Conservation (phyloP, 2,888 invertebrate genomes). For the Patella caerulea region DNA sequence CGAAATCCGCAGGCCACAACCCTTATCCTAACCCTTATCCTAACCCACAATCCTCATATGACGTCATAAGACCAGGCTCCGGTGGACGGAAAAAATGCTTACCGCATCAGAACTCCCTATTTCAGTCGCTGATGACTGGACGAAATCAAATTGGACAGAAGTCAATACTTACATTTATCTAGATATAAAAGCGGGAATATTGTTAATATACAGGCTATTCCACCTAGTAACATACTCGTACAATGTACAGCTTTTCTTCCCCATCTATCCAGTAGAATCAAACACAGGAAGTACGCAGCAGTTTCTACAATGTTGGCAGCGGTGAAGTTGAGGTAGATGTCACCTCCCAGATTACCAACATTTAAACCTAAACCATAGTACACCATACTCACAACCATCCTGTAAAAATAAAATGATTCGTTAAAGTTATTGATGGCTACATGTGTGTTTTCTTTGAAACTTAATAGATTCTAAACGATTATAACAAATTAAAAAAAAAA, state of each 20-base stretch:
- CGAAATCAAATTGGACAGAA: too few species aligned
- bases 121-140: too few species aligned
- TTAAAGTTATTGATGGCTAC: not conserved
- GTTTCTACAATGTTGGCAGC: constrained; percentile 55
- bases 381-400: constrained; percentile 60
- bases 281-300: constrained; percentile 50
- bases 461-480: too few species aligned
- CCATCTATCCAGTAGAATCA: constrained; percentile 50
- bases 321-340: constrained; percentile 59
- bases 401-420: constrained; percentile 25
- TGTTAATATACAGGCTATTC: constrained; percentile 75
- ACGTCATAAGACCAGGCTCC: too few species aligned
- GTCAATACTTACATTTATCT: constrained; percentile 36
- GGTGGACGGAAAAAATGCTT: too few species aligned
- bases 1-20: too few species aligned
- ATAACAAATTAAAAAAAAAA: too few species aligned
- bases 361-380: constrained; percentile 61
- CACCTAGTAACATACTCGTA: constrained; percentile 50
- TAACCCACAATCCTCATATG: too few species aligned
- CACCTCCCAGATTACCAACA: constrained; percentile 55
- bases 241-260: constrained; percentile 54
- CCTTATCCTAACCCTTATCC: too few species aligned
- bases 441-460: too few species aligned
- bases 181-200: constrained; percentile 71
- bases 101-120: too few species aligned